phyloP scores from a whole-genome alignment of 2,797 vertebrate genomes.

The Valencia hispanica region DNA sequence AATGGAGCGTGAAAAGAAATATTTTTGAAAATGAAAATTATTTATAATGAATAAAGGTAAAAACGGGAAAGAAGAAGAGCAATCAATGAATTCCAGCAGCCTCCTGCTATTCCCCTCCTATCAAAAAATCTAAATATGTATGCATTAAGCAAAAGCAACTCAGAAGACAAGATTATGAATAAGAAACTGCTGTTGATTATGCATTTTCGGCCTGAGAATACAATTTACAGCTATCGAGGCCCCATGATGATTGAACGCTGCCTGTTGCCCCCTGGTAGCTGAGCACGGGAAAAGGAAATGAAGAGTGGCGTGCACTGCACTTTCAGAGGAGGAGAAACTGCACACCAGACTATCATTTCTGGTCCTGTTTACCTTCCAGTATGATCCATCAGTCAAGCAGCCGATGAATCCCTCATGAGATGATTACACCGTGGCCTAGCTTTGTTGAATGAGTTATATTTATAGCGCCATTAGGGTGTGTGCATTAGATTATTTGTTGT shows the following conservation, averaged over 20 bases:
- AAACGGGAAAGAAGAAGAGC: constrained; percentile 20
- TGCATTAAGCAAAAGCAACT: constrained; percentile 66
- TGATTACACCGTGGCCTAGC: constrained; percentile 66
- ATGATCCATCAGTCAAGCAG: constrained; percentile 72
- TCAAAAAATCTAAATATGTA: constrained; percentile 58
- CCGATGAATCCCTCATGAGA: constrained; percentile 67
- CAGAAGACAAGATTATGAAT: constrained; percentile 71
- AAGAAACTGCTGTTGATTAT: constrained; percentile 75
- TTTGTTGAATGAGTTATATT: constrained; percentile 67
- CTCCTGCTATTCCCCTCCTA: constrained; percentile 11
- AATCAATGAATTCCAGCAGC: constrained; percentile 42
- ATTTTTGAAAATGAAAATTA: constrained; percentile 29
- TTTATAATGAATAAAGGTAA: constrained; percentile 52
- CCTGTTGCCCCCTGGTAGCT: constrained; percentile 71
- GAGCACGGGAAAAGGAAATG: constrained; percentile 56
- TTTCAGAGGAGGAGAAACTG: constrained; percentile 51
- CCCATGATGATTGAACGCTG: constrained; percentile 72
- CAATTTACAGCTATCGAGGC: constrained; percentile 74
- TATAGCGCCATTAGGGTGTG: constrained; percentile 66
- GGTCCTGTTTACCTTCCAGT: constrained; percentile 69
- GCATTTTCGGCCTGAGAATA: constrained; percentile 65
- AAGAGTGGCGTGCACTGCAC: constrained; percentile 59
- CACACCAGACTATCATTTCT: constrained; percentile 59
- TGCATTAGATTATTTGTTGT: constrained; percentile 61
- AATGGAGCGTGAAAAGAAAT: constrained; percentile 15